phyloP scores from a whole-genome alignment of 2,113 vertebrate species.

The Heliornis fulica region DNA sequence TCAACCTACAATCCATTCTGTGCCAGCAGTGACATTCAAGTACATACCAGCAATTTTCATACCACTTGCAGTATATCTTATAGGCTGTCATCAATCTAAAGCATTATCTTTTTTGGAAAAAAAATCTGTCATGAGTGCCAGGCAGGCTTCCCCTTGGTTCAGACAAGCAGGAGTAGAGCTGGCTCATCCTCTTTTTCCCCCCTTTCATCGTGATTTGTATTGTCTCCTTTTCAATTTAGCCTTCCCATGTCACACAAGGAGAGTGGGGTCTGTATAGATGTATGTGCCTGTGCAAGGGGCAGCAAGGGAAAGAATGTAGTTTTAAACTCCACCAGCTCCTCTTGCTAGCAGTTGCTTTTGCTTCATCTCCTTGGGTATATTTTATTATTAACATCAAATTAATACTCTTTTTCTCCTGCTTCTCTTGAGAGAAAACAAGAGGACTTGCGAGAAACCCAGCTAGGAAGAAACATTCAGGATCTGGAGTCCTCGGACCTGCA shows the following conservation, averaged over 20 bases:
- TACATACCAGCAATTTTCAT: conserved; percentile 25
- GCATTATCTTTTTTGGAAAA: not conserved
- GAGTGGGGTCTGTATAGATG: not conserved
- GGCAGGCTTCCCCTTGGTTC: not conserved
- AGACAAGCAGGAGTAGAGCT: not conserved
- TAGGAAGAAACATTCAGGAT: not conserved
- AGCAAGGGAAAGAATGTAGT: not conserved
- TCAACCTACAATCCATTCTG: not conserved
- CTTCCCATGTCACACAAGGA: not conserved
- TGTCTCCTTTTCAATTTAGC: not conserved
- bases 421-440: not conserved
- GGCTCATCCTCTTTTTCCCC: not conserved
- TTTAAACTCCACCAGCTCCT: not conserved
- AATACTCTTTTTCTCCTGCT: not conserved
- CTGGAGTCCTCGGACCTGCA: not conserved
- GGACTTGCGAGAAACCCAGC: not conserved
- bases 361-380: not conserved
- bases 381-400: not conserved
- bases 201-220: not conserved
- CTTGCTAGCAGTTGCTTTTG: not conserved
- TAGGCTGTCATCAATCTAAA: not conserved
- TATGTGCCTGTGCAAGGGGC: not conserved
- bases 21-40: conserved; percentile 18
- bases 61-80: not conserved
- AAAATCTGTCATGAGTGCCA: not conserved